Base-by-base conservation (phyloP, 1,140 invertebrate species). In the Drosophila melanica region DNA sequence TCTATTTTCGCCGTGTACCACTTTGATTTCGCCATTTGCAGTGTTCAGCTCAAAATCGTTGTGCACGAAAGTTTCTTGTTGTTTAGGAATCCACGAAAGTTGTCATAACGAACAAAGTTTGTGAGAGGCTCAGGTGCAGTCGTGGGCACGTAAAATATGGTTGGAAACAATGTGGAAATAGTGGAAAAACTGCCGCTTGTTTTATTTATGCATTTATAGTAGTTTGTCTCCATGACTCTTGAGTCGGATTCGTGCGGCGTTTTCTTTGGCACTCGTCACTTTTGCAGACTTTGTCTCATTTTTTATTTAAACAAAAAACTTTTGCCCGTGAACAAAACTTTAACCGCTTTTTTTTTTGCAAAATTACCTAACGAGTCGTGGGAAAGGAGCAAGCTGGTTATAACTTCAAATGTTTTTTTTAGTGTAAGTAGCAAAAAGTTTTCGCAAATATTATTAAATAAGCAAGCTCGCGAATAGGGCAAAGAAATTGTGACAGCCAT, bases 111-210 rank as follows among this genome's bases (percentile, higher is more conserved):
- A 60, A 42, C 58, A 81, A 81, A 77, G 64, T 81, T 81, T 60
- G 33, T 23, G n/a, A 60, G 58, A 62, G 66, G 65, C 70, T 64
- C 69, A 75, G 63, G 69, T 79, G 77, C 53, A 76, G 57, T 70
- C 67, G 58, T 65, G 62, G 77, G 58, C 77, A 81, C 79, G 75
- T 77, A 81, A 81, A 81, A 81, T 81, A 77, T 77, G 79, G 63
- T 55, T 64, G 45, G 59, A 41, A 79, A 75, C 72, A 77, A 67
- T 63, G 65, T 70, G 69, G 70, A 81, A 81, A 77, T 77, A 75
- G 79, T 81, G 79, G 79, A 77, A 81, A 81, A 81, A 75, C 57
- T 77, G 75, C 42, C 64, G 65, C 65, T 77, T 75, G 63, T 80
- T 81, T 80, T 81, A 80, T 81, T 80, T 77, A 76, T 80, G 51